Percentiles rank a stretch among this genome's conserved stretches.
Conservation (phyloP, 2,113 vertebrate species). For the Daphoenositta chrysoptera region DNA sequence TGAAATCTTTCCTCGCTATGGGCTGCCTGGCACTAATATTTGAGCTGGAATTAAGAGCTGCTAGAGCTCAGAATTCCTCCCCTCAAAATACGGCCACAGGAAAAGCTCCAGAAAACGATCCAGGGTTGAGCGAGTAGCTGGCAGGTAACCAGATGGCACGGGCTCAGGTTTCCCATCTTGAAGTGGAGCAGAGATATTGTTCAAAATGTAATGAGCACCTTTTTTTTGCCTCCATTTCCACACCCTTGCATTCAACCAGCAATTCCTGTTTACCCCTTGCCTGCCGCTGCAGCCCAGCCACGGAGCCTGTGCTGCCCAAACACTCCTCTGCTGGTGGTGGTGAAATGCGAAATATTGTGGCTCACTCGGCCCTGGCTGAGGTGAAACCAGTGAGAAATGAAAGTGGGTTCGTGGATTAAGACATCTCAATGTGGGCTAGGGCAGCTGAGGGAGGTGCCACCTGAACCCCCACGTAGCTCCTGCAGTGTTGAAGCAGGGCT, state of each 20-base stretch:
- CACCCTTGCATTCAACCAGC: background rate
- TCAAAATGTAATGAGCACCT: background rate
- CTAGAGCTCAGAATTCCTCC: background rate
- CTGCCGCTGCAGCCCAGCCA: background rate
- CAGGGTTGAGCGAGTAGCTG: background rate
- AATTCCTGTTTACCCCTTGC: background rate
- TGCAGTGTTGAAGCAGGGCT: background rate
- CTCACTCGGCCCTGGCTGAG: fast-evolving
- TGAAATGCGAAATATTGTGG: background rate
- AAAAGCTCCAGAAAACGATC: background rate
- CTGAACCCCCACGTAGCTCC: fast-evolving
- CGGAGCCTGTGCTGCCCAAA: background rate
- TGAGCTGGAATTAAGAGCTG: constrained; percentile 11
- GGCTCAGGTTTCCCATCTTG: background rate
- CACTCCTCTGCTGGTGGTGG: background rate
- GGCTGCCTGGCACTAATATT: background rate
- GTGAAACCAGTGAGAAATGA: background rate
- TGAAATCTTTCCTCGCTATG: background rate
- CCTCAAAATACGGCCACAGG: background rate
- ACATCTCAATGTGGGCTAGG: no score
- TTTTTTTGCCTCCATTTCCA: background rate
- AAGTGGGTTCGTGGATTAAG: fast-evolving
- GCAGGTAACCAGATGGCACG: background rate
- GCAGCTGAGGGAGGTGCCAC: background rate
- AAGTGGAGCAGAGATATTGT: background rate